Evolutionary conservation across 2,888 invertebrate species (phyloP).

Genomic region (Eudemis profundana): DNA sequence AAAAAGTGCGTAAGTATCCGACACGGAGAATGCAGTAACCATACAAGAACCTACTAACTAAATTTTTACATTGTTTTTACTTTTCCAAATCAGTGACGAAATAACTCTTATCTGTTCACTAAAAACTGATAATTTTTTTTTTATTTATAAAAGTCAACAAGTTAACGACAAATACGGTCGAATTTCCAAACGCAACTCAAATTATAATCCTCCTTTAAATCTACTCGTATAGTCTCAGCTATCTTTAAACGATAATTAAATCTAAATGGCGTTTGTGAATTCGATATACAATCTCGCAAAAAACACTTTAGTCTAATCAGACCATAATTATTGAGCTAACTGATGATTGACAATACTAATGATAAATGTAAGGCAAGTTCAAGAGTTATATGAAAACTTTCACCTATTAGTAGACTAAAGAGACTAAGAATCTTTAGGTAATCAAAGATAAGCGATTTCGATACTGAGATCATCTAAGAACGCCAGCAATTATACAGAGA

Average conservation of each 20-base stretch:
- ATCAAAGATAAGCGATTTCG: too few relatives aligned
- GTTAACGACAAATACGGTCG: background rate
- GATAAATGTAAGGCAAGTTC: conserved; percentile 23
- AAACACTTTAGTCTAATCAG: conserved; percentile 33
- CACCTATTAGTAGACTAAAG: background rate
- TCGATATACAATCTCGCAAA: conserved; percentile 7
- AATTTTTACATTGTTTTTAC: too few relatives aligned
- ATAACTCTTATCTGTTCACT: too few relatives aligned
- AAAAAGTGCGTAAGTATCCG: too few relatives aligned
- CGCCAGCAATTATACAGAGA: too few relatives aligned
- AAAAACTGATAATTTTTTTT: too few relatives aligned
- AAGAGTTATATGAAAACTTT: conserved; percentile 5
- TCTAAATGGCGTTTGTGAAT: conserved; percentile 3
- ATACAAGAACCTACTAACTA: too few relatives aligned
- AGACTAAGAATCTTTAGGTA: too few relatives aligned
- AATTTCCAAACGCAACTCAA: conserved; percentile 12
- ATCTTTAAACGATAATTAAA: background rate
- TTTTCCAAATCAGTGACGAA: too few relatives aligned
- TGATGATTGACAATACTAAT: conserved; percentile 25
- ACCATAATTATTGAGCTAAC: conserved; percentile 40
- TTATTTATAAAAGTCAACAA: conserved; percentile 7
- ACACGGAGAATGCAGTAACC: too few relatives aligned
- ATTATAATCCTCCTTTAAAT: background rate
- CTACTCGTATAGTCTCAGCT: background rate
- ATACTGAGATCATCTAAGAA: too few relatives aligned